Evolutionary conservation across 1,140 invertebrate genomes (phyloP).

Genomic region (Micrasema minimum): DNA sequence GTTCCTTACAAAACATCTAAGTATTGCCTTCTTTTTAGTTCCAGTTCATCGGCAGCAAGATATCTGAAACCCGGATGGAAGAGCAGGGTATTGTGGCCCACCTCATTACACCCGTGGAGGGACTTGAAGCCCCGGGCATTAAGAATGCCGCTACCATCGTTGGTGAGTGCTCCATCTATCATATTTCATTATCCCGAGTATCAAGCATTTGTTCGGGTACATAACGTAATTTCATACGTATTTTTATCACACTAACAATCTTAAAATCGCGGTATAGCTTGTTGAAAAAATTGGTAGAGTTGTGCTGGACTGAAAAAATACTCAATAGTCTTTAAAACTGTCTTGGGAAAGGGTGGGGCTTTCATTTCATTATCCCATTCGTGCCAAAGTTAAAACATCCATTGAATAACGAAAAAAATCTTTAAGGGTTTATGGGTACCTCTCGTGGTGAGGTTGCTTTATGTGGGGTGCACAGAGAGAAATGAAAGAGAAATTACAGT

Average conservation of each 20-base stretch:
- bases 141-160: slow-evolving; percentile 57
- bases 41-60: slow-evolving; percentile 48
- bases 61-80: slow-evolving; percentile 52
- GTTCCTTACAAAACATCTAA: neutral
- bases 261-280: no score
- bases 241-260: no score
- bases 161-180: slow-evolving; percentile 57
- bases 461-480: no score
- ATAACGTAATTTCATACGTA: no score
- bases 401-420: neutral
- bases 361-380: neutral
- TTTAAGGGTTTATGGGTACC: no score
- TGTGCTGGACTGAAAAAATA: no score
- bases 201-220: neutral
- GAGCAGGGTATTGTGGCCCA: slow-evolving; percentile 57
- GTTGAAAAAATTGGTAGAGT: no score
- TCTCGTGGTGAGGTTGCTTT: no score
- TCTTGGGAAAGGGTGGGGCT: no score
- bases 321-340: no score
- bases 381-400: neutral
- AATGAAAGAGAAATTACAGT: no score
- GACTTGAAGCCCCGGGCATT: slow-evolving; percentile 54
- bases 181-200: neutral
- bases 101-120: slow-evolving; percentile 56
- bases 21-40: slow-evolving; percentile 48